Conservation (phyloP, 2,888 invertebrate species). For the Eupithecia pulchellata region DNA sequence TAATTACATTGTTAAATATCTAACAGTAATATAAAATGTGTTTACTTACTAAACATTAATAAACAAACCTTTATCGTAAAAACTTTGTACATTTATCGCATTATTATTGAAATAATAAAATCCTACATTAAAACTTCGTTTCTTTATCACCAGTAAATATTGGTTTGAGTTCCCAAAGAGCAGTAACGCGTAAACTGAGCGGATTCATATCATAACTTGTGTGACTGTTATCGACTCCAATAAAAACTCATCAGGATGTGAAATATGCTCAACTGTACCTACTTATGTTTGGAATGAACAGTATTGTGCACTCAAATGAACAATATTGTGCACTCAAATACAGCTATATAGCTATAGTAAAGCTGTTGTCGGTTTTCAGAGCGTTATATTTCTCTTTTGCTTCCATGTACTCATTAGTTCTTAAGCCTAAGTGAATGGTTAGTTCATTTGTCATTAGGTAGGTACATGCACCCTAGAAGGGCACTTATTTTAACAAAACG, state of each 20-base stretch:
- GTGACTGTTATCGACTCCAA: conserved; percentile 26
- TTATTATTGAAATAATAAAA: neutral
- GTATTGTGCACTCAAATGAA: neutral
- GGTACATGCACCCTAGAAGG: too few relatives aligned
- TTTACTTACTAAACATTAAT: too few relatives aligned
- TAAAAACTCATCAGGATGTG: conserved; percentile 30
- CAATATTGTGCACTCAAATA: neutral
- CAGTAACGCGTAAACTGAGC: neutral
- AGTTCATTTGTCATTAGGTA: too few relatives aligned
- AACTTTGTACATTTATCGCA: neutral
- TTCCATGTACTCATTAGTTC: too few relatives aligned
- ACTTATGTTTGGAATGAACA: neutral
- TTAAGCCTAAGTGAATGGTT: too few relatives aligned
- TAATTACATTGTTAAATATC: too few relatives aligned
- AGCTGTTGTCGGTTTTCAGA: neutral
- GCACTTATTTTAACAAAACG: too few relatives aligned
- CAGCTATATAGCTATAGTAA: neutral
- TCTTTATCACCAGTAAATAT: neutral
- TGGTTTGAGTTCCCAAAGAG: neutral
- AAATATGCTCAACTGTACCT: conserved; percentile 6
- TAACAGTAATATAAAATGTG: too few relatives aligned
- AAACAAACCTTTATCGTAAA: too few relatives aligned
- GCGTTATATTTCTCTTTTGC: too few relatives aligned
- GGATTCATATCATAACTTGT: neutral
- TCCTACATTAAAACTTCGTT: neutral